Percentiles rank a stretch among this genome's conserved stretches.
Conservation (phyloP, 2,797 vertebrate species). For the Sebastes steindachneri region DNA sequence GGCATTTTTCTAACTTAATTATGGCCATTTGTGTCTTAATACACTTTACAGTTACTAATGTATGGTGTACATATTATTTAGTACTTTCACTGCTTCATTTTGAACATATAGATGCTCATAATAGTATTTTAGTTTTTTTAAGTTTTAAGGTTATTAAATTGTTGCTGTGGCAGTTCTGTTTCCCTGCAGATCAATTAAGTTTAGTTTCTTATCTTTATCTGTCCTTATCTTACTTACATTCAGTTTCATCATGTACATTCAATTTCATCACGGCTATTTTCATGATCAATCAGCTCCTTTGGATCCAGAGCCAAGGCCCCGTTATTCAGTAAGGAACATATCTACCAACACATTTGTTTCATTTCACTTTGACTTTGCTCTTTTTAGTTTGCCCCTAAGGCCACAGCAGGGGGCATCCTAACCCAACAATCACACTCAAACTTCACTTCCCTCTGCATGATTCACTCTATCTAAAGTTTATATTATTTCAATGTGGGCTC, state of each 20-base stretch:
- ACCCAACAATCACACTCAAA: not conserved
- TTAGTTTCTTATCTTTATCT: not conserved
- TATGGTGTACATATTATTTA: not conserved
- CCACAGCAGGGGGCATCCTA: conserved; percentile 1
- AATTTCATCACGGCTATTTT: not conserved
- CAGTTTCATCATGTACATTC: not conserved
- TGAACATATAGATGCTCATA: not conserved
- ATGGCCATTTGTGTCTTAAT: not conserved
- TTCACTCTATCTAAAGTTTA: not conserved
- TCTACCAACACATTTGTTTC: not conserved
- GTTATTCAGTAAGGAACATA: not conserved
- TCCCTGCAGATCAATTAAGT: not conserved
- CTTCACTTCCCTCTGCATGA: not conserved
- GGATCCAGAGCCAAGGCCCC: not conserved
- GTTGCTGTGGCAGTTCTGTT: not conserved
- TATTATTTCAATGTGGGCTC: not conserved
- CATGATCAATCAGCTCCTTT: not conserved
- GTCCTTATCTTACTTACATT: not conserved
- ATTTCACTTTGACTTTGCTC: not conserved
- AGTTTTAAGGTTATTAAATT: not conserved
- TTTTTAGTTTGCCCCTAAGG: not conserved
- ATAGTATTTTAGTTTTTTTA: not conserved
- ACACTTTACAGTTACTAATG: not conserved
- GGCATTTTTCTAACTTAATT: not conserved
- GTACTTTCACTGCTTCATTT: not conserved